Base-by-base conservation (phyloP, 2,888 invertebrate species). In the Troides oblongomaculatus region DNA sequence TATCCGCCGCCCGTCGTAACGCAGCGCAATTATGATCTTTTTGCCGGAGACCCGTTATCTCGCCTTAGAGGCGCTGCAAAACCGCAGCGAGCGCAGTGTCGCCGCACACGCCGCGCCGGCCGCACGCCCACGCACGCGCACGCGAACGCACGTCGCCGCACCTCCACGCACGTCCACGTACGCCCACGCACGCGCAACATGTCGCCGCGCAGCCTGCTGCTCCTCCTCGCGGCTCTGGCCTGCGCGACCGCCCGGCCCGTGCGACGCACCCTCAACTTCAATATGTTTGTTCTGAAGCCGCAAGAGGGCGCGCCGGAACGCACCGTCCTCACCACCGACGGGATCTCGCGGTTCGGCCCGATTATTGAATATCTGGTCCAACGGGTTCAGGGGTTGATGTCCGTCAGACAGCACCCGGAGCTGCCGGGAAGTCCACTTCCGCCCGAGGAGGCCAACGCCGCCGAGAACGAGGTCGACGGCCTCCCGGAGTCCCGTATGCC, bases 311-410 rank as follows among this genome's bases (percentile, higher is more conserved):
- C 82, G 0, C 79, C 86, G 0, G 87, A 89, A 65, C 84, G 89
- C 21, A 81, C 90, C 0, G 70, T 79, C 46, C 76, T 89, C 14
- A 80, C 89, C 1, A 89, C 89, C 0, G 88, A 90, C 53, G 90
- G 90, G 0, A 80, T 92, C 1, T 93, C 93, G 1, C 90, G 94
- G 79, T 95, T 96, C 80, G 96, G 96, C 8, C 95, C 95, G 1
- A 84, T 96, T 64, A 82, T 96, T 73, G 96, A 96, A 79, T 94
- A 94, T 75, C 82, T 96, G 58, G 93, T 95, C 8, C 96, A 96
- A 80, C 93, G 94, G 62, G 93, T 96, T 66, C 96, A 96, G 84
- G 93, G 94, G 0, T 92, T 94, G 75, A 94, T 95, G 87, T 96
- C 96, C 0, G 94, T 94, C n/a, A 94, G 94, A 76, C 86, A 94